These are phyloP conservation scores for Euura lappo DNA, from an alignment of 1,140 invertebrate genomes.

Conservation along the genomic window DNA sequence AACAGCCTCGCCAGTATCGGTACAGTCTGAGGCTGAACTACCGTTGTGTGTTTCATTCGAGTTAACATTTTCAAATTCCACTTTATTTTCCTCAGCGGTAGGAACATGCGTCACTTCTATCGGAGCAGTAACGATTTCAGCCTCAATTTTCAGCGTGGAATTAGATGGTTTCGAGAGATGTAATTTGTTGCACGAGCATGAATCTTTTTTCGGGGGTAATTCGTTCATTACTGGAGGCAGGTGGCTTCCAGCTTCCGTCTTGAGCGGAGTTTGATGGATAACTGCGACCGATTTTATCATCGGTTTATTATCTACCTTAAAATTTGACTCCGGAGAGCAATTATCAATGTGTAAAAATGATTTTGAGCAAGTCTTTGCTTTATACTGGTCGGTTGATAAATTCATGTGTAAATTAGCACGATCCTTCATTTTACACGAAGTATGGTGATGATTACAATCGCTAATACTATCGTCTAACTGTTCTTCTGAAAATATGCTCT, in stretches of 20 bases:
- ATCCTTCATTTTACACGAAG: neutral
- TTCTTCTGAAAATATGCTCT: constrained; percentile 19
- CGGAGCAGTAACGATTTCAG: neutral
- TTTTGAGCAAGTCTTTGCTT: neutral
- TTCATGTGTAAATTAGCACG: neutral
- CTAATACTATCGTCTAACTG: constrained; percentile 32
- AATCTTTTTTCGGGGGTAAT: neutral
- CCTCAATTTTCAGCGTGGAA: neutral
- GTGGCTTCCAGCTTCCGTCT: neutral
- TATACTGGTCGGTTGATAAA: constrained; percentile 7
- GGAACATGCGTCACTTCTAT: constrained; percentile 1
- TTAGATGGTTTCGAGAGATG: neutral
- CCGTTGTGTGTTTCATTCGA: neutral
- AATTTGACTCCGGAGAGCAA: neutral
- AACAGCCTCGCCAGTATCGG: constrained; percentile 10
- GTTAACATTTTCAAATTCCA: constrained; percentile 7
- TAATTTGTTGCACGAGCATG: neutral
- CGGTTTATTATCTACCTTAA: neutral
- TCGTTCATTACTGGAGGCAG: neutral
- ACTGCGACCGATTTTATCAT: neutral
- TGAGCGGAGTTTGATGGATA: neutral
- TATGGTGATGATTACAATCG: neutral
- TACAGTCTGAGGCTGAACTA: neutral
- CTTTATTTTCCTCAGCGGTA: neutral
- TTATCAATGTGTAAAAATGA: neutral